These are phyloP conservation scores for Athene cunicularia DNA, from an alignment of 2,113 vertebrate species.

Conservation along the genomic window DNA sequence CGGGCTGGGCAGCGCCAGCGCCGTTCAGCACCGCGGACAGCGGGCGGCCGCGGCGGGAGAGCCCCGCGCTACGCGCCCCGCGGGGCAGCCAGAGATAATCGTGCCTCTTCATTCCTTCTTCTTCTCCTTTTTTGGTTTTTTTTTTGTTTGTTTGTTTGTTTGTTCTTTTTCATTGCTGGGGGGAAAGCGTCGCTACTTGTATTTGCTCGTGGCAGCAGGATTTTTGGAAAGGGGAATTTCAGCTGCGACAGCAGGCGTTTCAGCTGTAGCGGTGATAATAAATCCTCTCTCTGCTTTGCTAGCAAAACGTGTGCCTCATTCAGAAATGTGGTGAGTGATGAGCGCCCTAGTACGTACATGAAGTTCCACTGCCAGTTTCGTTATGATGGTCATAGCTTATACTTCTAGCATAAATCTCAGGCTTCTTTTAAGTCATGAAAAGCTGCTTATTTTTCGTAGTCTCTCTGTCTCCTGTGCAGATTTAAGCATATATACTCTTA, in stretches of 20 bases:
- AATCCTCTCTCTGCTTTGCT: slow-evolving; percentile 55
- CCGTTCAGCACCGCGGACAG: slow-evolving; percentile 28
- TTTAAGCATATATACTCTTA: neutral
- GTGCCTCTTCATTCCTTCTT: neutral
- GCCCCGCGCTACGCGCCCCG: neutral
- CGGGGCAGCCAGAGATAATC: neutral
- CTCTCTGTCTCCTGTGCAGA: neutral
- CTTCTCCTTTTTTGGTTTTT: no score
- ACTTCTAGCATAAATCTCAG: neutral
- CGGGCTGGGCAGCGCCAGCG: neutral
- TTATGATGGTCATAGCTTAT: neutral
- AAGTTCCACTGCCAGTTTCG: neutral
- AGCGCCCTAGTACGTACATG: neutral
- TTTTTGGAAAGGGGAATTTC: slow-evolving; percentile 22
- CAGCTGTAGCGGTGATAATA: neutral
- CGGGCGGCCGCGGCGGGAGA: neutral
- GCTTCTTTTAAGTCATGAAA: neutral
- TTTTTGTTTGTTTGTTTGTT: neutral
- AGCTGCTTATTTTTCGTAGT: neutral
- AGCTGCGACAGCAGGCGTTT: slow-evolving; percentile 59
- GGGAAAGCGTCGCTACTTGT: neutral
- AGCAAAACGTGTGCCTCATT: slow-evolving; percentile 27
- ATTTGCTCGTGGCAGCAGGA: slow-evolving; percentile 4
- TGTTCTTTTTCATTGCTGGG: no score
- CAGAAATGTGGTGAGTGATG: neutral